Evolutionary conservation across 2,113 vertebrate genomes (phyloP), one percentile per base, ranked within the genome.

Genomic region (Callospermophilus lateralis): DNA sequence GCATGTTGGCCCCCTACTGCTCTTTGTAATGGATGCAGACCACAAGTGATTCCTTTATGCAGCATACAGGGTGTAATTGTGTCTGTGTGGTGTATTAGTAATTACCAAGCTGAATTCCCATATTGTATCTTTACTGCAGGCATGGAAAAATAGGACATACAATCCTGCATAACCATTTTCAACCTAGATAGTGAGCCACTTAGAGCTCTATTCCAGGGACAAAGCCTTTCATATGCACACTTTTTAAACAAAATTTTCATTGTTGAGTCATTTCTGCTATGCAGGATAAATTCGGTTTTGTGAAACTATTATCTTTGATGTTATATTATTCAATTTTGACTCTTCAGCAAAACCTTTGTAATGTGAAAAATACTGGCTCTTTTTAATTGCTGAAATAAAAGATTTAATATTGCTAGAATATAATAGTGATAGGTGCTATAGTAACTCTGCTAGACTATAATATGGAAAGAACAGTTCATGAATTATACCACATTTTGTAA

Each of bases 11-110:
- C 98, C 98, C 98, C 97, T 96, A 96, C 98, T 98, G 98, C 98
- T 98, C 97, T 98, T 98, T 99, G 98, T 99, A 98, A 98, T 86
- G 94, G 97, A 98, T 93, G 97, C 98, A 98, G 99, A 98, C 98
- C 99, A 99, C 99, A 99, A 99, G 99, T 98, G 98, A 98, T 98
- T 99, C 99, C 98, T 99, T 99, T 99, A 99, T 99, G 98, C 98
- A 98, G 98, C 98, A 99, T 96, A 99, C 99, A 99, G 99, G 99
- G 99, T 99, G 98, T 99, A 99, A 99, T 99, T 99, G 99, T 99
- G 99, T 99, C 98, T 98, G 98, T 98, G 98, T 99, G 98, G 99
- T 99, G 99, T 99, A 99, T 99, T 99, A 99, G 98, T 99, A 99
- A 99, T 99, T 99, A 99, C 99, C 98, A 98, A 98, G 97, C 99